Evolutionary conservation across 2,797 vertebrate species (phyloP).

Genomic region (Scolopax bukidnonensis): DNA sequence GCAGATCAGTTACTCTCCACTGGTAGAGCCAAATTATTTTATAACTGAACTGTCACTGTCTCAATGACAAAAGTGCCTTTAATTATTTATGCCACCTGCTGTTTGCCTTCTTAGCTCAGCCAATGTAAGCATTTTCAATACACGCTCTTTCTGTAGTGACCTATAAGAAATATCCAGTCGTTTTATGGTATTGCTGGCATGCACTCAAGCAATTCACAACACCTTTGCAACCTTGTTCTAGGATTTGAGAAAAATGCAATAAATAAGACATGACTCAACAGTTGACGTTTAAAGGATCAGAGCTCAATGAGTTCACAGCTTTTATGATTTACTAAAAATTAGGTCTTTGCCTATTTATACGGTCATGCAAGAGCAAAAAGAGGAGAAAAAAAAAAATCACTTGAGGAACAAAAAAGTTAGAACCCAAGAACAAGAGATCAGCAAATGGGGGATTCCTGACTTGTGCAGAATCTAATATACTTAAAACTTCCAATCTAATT

Average conservation of each 20-base stretch:
- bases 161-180: not conserved
- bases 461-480: not conserved
- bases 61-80: not conserved
- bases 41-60: not conserved
- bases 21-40: not conserved
- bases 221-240: not conserved
- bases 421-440: not conserved
- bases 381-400: not conserved
- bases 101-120: not conserved
- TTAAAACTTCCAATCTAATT: not conserved
- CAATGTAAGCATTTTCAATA: not conserved
- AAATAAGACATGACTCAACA: not conserved
- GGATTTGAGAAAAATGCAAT: not conserved
- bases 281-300: not conserved
- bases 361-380: not conserved
- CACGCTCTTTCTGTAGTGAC: not conserved
- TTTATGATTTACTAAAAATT: not conserved
- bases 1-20: not conserved
- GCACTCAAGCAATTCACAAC: not conserved
- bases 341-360: not conserved
- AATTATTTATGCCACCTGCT: not conserved
- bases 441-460: not conserved
- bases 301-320: not conserved
- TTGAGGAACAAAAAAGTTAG: not conserved
- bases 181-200: not conserved